Conservation (phyloP, 2,797 vertebrate genomes). For the Paguma larvata region DNA sequence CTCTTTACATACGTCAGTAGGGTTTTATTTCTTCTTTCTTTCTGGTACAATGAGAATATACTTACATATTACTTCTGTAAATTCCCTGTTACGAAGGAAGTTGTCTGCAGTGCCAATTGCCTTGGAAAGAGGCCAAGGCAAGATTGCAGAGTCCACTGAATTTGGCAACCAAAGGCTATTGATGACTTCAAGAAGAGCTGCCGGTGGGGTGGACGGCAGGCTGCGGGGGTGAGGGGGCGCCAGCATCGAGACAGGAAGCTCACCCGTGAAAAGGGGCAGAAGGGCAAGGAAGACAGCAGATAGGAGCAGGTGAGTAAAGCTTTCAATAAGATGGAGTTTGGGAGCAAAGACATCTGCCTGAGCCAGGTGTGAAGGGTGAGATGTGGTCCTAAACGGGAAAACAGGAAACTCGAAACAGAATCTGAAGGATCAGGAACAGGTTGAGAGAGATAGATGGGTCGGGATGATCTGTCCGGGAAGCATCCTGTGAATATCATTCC, state of each 20-base stretch:
- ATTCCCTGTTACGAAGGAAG: constrained; percentile 9
- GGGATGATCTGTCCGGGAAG: neutral
- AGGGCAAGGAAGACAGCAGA: too few relatives aligned
- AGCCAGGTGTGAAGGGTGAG: neutral
- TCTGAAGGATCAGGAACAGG: neutral
- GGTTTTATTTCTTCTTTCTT: neutral
- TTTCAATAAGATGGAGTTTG: neutral
- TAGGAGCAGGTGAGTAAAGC: neutral
- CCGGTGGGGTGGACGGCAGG: neutral
- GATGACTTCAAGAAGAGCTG: neutral
- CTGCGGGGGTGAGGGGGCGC: neutral
- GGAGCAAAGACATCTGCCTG: neutral
- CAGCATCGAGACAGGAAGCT: neutral
- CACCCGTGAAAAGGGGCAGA: neutral
- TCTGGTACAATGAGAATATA: neutral
- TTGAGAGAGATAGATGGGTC: neutral
- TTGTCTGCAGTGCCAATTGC: neutral
- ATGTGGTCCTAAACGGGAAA: neutral
- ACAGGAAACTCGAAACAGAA: neutral
- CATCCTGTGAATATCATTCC: neutral
- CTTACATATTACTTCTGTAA: neutral
- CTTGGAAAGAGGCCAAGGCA: neutral
- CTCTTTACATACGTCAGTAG: neutral
- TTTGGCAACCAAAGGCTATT: neutral
- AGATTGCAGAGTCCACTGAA: neutral